Percentiles rank a stretch among this genome's conserved stretches.
Conservation (phyloP, 2,113 vertebrate genomes). For the Apodemus sylvaticus region DNA sequence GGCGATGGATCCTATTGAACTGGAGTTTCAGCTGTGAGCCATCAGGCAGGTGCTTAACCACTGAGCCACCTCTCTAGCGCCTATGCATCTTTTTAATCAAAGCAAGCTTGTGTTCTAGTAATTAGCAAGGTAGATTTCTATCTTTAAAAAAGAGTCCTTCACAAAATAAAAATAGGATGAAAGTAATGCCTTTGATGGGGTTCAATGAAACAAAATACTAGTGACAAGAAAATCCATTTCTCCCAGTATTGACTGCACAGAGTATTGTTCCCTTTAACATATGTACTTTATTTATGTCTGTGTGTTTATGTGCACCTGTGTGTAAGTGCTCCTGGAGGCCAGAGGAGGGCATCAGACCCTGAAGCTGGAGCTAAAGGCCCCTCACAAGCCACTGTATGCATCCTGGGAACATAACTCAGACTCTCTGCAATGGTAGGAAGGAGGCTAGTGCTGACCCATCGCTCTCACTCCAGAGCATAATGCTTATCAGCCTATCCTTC, state of each 20-base stretch:
- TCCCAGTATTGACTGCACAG: neutral
- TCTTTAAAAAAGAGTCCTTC: neutral
- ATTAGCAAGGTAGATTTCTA: neutral
- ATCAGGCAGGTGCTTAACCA: neutral
- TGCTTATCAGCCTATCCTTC: neutral
- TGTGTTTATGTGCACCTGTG: neutral
- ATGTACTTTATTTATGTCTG: neutral
- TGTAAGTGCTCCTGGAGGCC: neutral
- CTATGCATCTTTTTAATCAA: neutral
- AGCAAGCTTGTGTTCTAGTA: neutral
- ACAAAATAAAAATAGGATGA: neutral
- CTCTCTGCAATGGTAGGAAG: neutral
- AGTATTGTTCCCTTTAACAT: neutral
- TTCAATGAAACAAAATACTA: neutral
- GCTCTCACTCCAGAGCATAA: too few species aligned
- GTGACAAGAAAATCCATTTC: neutral
- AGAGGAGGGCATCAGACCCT: neutral
- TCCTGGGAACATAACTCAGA: neutral
- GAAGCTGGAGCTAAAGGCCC: neutral
- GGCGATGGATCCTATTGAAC: accelerated
- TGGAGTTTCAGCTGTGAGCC: neutral
- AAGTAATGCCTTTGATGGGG: neutral
- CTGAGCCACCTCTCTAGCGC: neutral
- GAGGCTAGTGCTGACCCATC: too few species aligned
- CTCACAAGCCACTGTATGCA: neutral